Evolutionary conservation across 2,113 vertebrate genomes (phyloP).

Genomic region (Nyctereutes procyonoides): DNA sequence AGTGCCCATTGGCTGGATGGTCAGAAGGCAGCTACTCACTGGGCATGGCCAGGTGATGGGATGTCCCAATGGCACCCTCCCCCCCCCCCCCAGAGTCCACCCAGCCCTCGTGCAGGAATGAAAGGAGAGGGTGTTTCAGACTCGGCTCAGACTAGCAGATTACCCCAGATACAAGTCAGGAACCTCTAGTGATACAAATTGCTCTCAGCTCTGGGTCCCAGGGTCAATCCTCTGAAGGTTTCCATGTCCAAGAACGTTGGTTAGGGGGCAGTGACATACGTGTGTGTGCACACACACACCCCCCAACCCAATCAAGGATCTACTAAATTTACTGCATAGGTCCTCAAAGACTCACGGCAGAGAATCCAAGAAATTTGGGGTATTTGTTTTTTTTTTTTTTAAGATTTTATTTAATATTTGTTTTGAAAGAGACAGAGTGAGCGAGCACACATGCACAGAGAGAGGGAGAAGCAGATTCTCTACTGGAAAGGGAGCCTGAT

Average conservation of each 20-base stretch:
- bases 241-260: neutral
- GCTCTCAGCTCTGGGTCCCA: neutral
- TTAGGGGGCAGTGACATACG: neutral
- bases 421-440: no score
- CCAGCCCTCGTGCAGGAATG: neutral
- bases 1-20: neutral
- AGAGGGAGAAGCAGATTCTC: no score
- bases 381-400: neutral
- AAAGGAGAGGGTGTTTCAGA: neutral
- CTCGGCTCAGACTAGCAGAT: neutral
- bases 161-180: neutral
- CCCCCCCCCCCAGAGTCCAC: neutral
- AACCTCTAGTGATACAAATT: neutral
- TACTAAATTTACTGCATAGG: neutral
- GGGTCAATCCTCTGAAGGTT: neutral
- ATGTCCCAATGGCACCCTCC: neutral
- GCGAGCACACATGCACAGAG: no score
- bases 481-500: no score
- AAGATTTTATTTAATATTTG: neutral
- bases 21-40: neutral
- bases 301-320: neutral
- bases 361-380: neutral
- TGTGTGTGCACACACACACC: accelerated
- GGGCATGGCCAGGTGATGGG: neutral
- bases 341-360: neutral